phyloP scores from a whole-genome alignment of 2,113 vertebrate species.

The Conger conger region DNA sequence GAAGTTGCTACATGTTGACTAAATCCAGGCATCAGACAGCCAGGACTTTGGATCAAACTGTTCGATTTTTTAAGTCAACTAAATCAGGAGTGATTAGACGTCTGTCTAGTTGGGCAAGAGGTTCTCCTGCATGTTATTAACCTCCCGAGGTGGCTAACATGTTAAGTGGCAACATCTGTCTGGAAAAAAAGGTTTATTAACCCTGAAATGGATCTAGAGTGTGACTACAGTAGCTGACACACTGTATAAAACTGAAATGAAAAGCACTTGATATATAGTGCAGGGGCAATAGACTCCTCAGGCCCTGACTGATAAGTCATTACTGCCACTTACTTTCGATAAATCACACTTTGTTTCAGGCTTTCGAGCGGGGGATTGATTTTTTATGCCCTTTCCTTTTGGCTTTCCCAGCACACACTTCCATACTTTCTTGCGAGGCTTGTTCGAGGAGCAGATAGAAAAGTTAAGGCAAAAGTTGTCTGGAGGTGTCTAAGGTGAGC shows the following conservation, averaged over 20 bases:
- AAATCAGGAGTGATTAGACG: constrained; percentile 24
- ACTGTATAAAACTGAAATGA: constrained; percentile 50
- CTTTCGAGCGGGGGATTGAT: constrained; percentile 39
- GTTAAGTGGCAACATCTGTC: constrained; percentile 43
- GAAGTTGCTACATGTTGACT: not conserved
- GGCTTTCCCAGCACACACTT: constrained; percentile 22
- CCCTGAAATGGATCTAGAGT: constrained; percentile 53
- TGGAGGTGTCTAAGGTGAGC: constrained; percentile 6
- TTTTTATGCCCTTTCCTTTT: constrained; percentile 24
- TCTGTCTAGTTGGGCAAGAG: constrained; percentile 32
- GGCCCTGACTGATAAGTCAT: constrained; percentile 57
- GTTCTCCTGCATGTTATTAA: constrained; percentile 31
- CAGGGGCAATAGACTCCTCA: constrained; percentile 62
- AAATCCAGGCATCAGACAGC: not conserved
- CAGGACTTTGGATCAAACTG: not conserved
- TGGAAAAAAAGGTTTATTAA: constrained; percentile 60
- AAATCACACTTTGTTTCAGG: constrained; percentile 50
- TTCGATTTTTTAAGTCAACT: not conserved
- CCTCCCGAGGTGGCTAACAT: constrained; percentile 26
- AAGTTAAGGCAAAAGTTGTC: constrained; percentile 14
- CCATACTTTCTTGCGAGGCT: not conserved
- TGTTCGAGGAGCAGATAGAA: not conserved
- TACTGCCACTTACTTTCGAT: constrained; percentile 52
- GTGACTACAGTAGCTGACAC: constrained; percentile 34
- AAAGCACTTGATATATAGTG: constrained; percentile 56